Evolutionary conservation across 2,113 vertebrate species (phyloP).

Genomic region (Paracanthobrama guichenoti): DNA sequence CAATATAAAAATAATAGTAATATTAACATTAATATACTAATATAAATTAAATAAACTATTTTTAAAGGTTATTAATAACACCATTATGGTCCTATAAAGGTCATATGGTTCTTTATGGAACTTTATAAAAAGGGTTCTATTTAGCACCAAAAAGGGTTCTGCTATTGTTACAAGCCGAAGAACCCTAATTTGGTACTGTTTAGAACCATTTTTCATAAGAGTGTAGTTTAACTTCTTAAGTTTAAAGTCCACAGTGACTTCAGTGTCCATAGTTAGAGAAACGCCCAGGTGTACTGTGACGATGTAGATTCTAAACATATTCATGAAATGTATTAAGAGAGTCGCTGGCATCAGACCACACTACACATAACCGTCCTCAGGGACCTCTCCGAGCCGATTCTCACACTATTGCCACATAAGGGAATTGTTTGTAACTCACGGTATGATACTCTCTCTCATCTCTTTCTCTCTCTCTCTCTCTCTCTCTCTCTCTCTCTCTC

Average conservation of each 20-base stretch:
- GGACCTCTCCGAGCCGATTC: conserved; percentile 10
- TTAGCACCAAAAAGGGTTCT: no score
- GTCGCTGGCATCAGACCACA: conserved; percentile 2
- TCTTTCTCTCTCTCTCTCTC: not conserved
- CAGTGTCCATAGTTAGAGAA: not conserved
- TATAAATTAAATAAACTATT: no score
- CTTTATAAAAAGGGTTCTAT: no score
- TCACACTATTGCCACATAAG: conserved; percentile 43
- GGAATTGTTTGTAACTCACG: conserved; percentile 36
- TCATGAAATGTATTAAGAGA: not conserved
- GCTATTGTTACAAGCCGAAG: no score
- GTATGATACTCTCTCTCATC: conserved; percentile 24
- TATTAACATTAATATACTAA: no score
- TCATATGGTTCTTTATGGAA: no score
- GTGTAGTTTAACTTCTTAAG: not conserved
- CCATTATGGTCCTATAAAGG: no score
- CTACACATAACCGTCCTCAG: conserved; percentile 6
- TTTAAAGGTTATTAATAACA: no score
- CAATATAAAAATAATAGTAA: no score
- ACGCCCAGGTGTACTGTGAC: not conserved
- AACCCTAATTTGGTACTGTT: no score
- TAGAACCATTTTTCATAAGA: no score
- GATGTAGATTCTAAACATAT: not conserved
- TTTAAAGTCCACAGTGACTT: not conserved
- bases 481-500: not conserved